A percentile compares a stretch with the other conserved stretches of the same genome.
phyloP scores from a whole-genome alignment of 2,888 invertebrate species.

The Tetramorium bicarinatum region DNA sequence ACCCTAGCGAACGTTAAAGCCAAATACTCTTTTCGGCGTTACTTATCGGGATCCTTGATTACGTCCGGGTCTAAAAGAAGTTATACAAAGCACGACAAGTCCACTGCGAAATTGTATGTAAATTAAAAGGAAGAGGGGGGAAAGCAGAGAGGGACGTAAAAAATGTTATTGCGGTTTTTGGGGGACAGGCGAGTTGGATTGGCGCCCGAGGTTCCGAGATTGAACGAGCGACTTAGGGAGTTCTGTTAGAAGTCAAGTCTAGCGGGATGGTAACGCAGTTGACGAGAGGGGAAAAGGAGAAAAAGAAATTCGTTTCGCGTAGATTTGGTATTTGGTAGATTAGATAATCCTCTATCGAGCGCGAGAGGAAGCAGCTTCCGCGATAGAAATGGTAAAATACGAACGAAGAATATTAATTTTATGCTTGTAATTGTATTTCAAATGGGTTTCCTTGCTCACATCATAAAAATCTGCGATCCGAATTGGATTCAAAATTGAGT shows the following conservation, averaged over 20 bases:
- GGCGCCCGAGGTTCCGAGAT: slow-evolving; percentile 64
- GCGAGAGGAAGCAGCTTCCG: slow-evolving; percentile 17
- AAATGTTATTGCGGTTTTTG: slow-evolving; percentile 69
- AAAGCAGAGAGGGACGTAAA: slow-evolving; percentile 37
- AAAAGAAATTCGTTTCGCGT: slow-evolving; percentile 69
- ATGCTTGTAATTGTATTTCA: slow-evolving; percentile 56
- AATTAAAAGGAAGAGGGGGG: slow-evolving; percentile 67
- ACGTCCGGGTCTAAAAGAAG: slow-evolving; percentile 41
- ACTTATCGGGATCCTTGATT: slow-evolving; percentile 62
- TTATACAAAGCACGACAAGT: slow-evolving; percentile 21
- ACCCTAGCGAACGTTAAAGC: slow-evolving; percentile 14
- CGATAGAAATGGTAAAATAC: slow-evolving; percentile 56
- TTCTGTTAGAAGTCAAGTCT: slow-evolving; percentile 69
- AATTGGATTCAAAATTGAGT: slow-evolving; percentile 50
- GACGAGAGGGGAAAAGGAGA: slow-evolving; percentile 49
- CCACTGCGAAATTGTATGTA: slow-evolving; percentile 68
- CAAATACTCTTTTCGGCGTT: slow-evolving; percentile 44
- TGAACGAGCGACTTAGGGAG: slow-evolving; percentile 75
- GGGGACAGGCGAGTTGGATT: slow-evolving; percentile 53
- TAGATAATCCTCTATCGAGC: slow-evolving; percentile 70
- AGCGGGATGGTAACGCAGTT: slow-evolving; percentile 13
- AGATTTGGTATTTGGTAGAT: no score
- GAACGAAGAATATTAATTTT: slow-evolving; percentile 71
- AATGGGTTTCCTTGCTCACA: slow-evolving; percentile 2
- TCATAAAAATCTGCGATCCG: not conserved